Evolutionary conservation across 2,888 invertebrate species (phyloP).

Genomic region (Lasius fuliginosus): DNA sequence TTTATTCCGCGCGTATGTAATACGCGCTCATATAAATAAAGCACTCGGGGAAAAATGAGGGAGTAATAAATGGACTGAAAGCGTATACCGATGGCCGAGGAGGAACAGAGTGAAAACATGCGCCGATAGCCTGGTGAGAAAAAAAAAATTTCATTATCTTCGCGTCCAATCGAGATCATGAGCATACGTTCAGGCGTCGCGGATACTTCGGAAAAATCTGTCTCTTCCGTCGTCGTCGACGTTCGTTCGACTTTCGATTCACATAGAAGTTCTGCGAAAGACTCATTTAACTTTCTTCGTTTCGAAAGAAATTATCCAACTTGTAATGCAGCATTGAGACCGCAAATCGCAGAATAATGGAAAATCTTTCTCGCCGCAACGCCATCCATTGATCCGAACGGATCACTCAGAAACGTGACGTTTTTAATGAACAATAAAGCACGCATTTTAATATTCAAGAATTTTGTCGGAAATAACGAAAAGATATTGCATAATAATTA

Average conservation of each 20-base stretch:
- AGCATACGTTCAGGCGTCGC: conserved; percentile 55
- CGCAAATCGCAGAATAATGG: conserved; percentile 60
- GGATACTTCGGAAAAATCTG: conserved; percentile 75
- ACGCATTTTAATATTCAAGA: conserved; percentile 19
- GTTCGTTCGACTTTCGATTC: conserved; percentile 64
- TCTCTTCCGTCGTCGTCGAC: conserved; percentile 63
- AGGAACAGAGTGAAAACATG: conserved; percentile 29
- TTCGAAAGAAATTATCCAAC: conserved; percentile 71
- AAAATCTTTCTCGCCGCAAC: conserved; percentile 52
- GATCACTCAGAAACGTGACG: conserved; percentile 43
- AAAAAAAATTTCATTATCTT: conserved; percentile 83
- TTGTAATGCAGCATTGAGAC: conserved; percentile 57
- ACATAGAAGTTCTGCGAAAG: conserved; percentile 64
- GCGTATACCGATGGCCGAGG: background rate
- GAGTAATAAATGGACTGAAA: conserved; percentile 45
- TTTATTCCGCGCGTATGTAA: conserved; percentile 48
- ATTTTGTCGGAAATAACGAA: conserved; percentile 4
- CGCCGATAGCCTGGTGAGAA: conserved; percentile 43
- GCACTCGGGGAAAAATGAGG: conserved; percentile 48
- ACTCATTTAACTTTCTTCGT: conserved; percentile 73
- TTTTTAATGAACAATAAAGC: conserved; percentile 36
- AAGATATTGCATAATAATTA: background rate
- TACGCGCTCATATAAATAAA: conserved; percentile 67
- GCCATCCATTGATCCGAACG: conserved; percentile 48
- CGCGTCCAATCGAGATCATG: conserved; percentile 77